Conservation (phyloP, 2,113 vertebrate genomes). For the Anthoscopus minutus region DNA sequence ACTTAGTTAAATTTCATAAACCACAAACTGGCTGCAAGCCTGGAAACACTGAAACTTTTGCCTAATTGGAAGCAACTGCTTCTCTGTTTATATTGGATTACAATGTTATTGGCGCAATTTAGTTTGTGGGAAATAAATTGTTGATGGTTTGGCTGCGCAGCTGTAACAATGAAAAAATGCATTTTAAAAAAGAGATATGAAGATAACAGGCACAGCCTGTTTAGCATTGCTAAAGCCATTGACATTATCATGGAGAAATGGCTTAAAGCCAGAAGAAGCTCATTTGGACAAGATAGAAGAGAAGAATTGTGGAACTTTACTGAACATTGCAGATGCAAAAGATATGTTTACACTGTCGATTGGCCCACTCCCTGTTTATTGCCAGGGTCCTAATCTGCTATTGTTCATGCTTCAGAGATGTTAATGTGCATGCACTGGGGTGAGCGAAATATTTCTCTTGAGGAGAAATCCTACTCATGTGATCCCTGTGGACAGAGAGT, state of each 20-base stretch:
- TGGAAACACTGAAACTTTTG: slow-evolving; percentile 67
- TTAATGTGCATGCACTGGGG: neutral
- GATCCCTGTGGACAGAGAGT: neutral
- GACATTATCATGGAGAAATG: slow-evolving; percentile 18
- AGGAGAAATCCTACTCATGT: neutral
- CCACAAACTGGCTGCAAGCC: slow-evolving; percentile 56
- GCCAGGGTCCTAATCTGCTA: neutral
- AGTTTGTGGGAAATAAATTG: slow-evolving; percentile 55
- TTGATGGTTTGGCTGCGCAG: slow-evolving; percentile 40
- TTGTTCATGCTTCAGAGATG: neutral
- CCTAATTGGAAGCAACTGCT: slow-evolving; percentile 64
- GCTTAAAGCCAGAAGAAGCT: slow-evolving; percentile 34
- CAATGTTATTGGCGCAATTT: slow-evolving; percentile 54
- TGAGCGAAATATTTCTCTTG: neutral
- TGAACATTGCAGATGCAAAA: neutral
- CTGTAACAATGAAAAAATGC: slow-evolving; percentile 44
- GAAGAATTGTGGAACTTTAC: neutral
- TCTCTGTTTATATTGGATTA: slow-evolving; percentile 53
- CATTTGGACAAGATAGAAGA: slow-evolving; percentile 23
- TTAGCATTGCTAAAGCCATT: slow-evolving; percentile 39
- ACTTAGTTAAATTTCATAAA: slow-evolving; percentile 66
- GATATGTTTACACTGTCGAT: neutral
- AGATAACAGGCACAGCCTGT: slow-evolving; percentile 10
- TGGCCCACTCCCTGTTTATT: neutral
- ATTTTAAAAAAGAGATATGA: neutral